Percentiles rank a stretch among this genome's conserved stretches.
Conservation (phyloP, 2,797 vertebrate species). For the Diceros bicornis region DNA sequence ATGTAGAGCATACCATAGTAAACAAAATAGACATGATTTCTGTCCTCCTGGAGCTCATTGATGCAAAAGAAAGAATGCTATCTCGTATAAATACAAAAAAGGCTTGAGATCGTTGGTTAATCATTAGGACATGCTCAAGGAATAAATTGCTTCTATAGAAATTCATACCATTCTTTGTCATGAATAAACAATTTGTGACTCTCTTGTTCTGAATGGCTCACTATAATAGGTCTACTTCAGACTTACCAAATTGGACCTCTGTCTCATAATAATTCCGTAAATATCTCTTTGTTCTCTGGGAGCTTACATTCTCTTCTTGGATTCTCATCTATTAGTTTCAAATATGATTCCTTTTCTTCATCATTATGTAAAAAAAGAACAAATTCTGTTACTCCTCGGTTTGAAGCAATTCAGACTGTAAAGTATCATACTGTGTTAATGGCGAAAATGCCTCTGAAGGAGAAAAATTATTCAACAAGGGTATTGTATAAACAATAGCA, state of each 20-base stretch:
- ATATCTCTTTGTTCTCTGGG: slow-evolving; percentile 54
- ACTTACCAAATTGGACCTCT: slow-evolving; percentile 57
- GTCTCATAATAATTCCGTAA: slow-evolving; percentile 65
- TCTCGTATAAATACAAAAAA: slow-evolving; percentile 43
- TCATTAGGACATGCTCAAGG: slow-evolving; percentile 38
- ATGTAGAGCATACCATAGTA: neutral
- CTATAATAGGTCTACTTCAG: slow-evolving; percentile 60
- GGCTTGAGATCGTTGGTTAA: slow-evolving; percentile 21
- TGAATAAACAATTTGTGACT: slow-evolving; percentile 55
- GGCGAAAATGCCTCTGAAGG: slow-evolving; percentile 53
- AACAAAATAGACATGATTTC: neutral
- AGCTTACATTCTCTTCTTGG: slow-evolving; percentile 67
- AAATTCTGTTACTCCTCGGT: slow-evolving; percentile 68
- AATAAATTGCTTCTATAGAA: slow-evolving; percentile 60
- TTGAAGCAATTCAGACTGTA: slow-evolving; percentile 71
- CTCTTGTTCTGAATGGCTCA: slow-evolving; percentile 58
- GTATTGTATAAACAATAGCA: slow-evolving; percentile 67
- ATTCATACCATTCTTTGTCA: slow-evolving; percentile 59
- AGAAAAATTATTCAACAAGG: slow-evolving; percentile 72
- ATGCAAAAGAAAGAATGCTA: neutral
- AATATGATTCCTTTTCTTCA: slow-evolving; percentile 68
- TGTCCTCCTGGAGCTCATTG: neutral
- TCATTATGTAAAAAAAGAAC: slow-evolving; percentile 68
- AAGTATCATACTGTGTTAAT: slow-evolving; percentile 72
- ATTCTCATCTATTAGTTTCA: slow-evolving; percentile 75